These are phyloP conservation scores for Clarias platycephalus DNA, from an alignment of 2,797 vertebrate genomes.

Conservation along the genomic window DNA sequence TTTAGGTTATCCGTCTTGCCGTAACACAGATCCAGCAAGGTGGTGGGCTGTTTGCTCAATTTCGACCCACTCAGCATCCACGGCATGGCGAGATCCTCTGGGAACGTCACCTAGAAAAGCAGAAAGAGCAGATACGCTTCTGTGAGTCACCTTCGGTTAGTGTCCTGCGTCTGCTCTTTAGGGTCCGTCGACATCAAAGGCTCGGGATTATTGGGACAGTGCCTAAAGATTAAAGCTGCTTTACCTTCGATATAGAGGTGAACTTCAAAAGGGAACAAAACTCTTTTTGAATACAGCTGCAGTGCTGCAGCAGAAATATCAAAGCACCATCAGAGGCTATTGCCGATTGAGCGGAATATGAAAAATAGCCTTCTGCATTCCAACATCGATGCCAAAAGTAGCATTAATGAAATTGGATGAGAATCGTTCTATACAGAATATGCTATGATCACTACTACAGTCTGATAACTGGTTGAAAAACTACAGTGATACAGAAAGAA, in stretches of 20 bases:
- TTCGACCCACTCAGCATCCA: slow-evolving; percentile 61
- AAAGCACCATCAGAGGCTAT: slow-evolving; percentile 32
- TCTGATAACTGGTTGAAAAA: background rate
- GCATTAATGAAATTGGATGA: background rate
- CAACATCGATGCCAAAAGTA: background rate
- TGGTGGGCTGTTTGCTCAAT: slow-evolving; percentile 59
- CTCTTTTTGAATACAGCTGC: slow-evolving; percentile 30
- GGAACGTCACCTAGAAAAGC: slow-evolving; percentile 56
- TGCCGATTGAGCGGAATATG: slow-evolving; percentile 1
- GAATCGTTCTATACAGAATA: background rate
- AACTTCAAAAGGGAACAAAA: slow-evolving; percentile 44
- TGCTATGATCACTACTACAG: background rate
- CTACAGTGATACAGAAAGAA: background rate
- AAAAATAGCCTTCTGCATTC: background rate
- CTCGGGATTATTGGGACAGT: slow-evolving; percentile 45
- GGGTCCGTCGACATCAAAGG: slow-evolving; percentile 46
- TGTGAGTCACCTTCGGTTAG: background rate
- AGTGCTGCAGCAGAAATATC: slow-evolving; percentile 30
- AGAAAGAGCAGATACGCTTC: slow-evolving; percentile 36
- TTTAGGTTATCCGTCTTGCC: slow-evolving; percentile 64
- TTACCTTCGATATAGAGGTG: slow-evolving; percentile 39
- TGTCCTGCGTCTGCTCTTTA: slow-evolving; percentile 7
- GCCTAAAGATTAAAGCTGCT: slow-evolving; percentile 50
- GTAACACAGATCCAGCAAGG: slow-evolving; percentile 63
- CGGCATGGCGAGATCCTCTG: slow-evolving; percentile 58